phyloP scores from a whole-genome alignment of 2,113 vertebrate species.

The Corydoras sp. region DNA sequence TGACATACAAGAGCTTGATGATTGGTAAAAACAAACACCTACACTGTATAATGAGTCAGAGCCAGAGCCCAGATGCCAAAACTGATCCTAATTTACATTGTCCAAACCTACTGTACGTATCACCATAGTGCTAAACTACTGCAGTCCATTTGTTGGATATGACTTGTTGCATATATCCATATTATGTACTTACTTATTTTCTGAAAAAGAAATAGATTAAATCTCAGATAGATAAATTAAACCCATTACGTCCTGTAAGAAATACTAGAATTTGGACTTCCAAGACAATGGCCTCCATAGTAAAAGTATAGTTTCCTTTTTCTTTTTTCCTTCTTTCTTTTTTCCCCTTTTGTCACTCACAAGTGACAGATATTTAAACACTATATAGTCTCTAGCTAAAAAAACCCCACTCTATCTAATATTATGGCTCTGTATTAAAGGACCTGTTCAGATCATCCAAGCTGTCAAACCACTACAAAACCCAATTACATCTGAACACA shows the following conservation, averaged over 20 bases:
- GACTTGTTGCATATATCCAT: not conserved
- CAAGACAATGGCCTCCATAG: too few species aligned
- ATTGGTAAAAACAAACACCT: slow-evolving; percentile 55
- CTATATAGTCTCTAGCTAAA: not conserved
- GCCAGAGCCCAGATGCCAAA: not conserved
- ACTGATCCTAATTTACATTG: not conserved
- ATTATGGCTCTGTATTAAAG: not conserved
- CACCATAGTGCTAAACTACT: too few species aligned
- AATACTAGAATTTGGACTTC: too few species aligned
- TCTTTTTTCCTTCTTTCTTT: too few species aligned
- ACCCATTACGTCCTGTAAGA: too few species aligned
- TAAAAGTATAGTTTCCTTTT: too few species aligned
- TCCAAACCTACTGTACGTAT: not conserved
- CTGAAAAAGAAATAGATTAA: not conserved
- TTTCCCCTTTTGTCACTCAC: too few species aligned
- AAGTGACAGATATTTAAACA: not conserved
- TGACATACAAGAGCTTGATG: slow-evolving; percentile 47
- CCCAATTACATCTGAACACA: slow-evolving; percentile 6
- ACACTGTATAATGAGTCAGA: not conserved
- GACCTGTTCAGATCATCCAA: slow-evolving; percentile 1
- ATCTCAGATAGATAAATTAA: too few species aligned
- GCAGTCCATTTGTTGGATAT: too few species aligned
- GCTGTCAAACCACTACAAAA: slow-evolving; percentile 7
- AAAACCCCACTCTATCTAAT: not conserved
- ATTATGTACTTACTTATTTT: not conserved